A percentile compares a stretch with the other conserved stretches of the same genome.
Evolutionary conservation across 2,888 invertebrate genomes (phyloP).

Genomic region (Baronia brevicornis): DNA sequence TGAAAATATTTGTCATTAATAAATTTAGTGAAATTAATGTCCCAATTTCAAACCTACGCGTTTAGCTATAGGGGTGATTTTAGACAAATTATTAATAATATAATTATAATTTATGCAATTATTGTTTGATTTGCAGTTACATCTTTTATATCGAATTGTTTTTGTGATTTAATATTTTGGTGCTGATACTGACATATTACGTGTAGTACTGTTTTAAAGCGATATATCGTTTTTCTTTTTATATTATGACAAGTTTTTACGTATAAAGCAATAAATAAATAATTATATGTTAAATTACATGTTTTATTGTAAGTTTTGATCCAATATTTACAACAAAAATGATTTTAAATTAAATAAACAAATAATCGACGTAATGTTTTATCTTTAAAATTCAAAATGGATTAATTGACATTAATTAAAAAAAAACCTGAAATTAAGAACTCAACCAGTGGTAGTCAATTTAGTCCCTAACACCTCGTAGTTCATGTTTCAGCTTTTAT

Average conservation of each 20-base stretch:
- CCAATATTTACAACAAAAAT: too few species aligned
- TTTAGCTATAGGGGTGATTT: conserved; percentile 20
- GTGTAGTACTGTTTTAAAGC: too few species aligned
- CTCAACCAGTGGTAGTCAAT: too few species aligned
- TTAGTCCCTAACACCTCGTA: too few species aligned
- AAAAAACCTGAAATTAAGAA: too few species aligned
- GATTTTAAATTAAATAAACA: too few species aligned
- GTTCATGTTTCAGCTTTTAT: too few species aligned
- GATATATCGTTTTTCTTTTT: too few species aligned
- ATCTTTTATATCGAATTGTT: conserved; percentile 19
- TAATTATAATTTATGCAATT: conserved; percentile 22
- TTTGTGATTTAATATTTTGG: conserved; percentile 29
- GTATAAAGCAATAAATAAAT: background rate
- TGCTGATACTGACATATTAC: conserved; percentile 29
- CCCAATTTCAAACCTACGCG: conserved; percentile 16
- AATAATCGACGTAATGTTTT: conserved; percentile 20
- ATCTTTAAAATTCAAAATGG: conserved; percentile 28
- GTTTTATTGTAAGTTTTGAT: too few species aligned
- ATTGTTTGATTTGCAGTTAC: conserved; percentile 22
- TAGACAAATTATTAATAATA: conserved; percentile 25
- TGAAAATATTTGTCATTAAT: background rate
- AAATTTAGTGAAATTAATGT: conserved; percentile 2
- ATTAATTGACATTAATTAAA: too few species aligned
- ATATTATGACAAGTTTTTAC: too few species aligned
- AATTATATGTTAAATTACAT: too few species aligned